These are phyloP conservation scores for Lasius platythorax DNA, from an alignment of 2,888 invertebrate species.

Conservation along the genomic window DNA sequence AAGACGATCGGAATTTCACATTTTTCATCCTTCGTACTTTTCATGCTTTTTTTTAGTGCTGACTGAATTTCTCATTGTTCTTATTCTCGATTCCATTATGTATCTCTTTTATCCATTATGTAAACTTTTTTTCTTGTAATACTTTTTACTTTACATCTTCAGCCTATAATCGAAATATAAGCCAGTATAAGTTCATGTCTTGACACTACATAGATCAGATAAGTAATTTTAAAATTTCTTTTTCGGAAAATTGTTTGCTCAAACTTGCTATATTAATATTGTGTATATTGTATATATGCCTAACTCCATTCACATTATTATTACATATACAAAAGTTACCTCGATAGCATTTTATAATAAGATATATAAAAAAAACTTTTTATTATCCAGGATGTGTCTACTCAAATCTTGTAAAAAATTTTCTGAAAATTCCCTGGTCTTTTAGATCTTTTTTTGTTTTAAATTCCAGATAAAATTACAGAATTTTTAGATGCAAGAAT, in stretches of 20 bases:
- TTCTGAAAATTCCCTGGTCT: no score
- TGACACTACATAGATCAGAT: background rate
- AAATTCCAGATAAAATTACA: background rate
- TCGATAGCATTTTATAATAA: background rate
- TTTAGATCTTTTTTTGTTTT: no score
- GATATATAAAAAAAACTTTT: background rate
- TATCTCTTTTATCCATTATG: background rate
- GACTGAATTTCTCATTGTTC: background rate
- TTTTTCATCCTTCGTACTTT: background rate
- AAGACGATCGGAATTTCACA: conserved; percentile 13
- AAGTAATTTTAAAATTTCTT: background rate
- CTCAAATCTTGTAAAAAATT: background rate
- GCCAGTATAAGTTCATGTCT: background rate
- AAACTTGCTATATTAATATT: background rate
- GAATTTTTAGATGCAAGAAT: background rate
- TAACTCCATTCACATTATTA: background rate
- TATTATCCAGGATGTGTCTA: background rate
- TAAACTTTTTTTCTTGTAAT: background rate
- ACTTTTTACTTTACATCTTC: background rate
- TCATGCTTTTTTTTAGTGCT: background rate
- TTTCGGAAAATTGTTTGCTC: background rate
- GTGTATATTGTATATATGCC: background rate
- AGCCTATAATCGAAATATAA: background rate
- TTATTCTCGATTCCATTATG: conserved; percentile 12
- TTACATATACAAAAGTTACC: background rate